Evolutionary conservation across 2,113 vertebrate genomes (phyloP), one percentile per base, ranked within the genome.

Genomic region (Apteryx mantelli): DNA sequence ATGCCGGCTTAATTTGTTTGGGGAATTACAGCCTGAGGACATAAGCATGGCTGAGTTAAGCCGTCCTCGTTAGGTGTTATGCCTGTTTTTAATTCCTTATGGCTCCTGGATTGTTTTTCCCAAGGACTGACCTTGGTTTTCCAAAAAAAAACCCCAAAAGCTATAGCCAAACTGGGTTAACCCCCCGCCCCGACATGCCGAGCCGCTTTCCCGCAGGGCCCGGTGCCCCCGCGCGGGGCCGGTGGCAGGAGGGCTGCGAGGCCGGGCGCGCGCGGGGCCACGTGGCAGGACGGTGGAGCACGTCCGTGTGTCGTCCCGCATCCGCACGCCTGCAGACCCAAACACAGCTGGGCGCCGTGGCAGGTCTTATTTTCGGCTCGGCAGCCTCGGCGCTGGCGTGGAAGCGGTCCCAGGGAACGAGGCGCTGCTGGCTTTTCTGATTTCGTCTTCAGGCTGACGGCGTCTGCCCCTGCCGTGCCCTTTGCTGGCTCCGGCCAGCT

Each of bases 381-480:
- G 20, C 71, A 66, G 53, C 5, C 19, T 32, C 1, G 0, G 26
- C 2, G 1, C 2, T 0, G 81, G 38, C 34, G 18, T 66, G 36
- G 44, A 92, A 70, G 25, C 46, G 61, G 53, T 38, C 5, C 36
- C 50, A 55, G 25, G 52, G 24, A 22, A 53, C 25, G 52, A 3
- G 4, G 69, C 71, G 17, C 75, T 48, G 81, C 65, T 34, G 84
- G 13, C 34, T 7, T 34, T 44, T 25, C 30, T 32, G 0, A 4
- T 58, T 44, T 2, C 36, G 0, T 13, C 71, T 48, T n/a, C 83
- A 88, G 64, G 86, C 58, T 21, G 52, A 26, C 12, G 63, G 68
- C 75, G 64, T 4, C 36, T 38, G 36, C 36, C 36, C 36, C 36
- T 38, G 36, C 36, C 7, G 36, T 38, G 36, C 36, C 36, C 36